Conservation (phyloP, 2,888 invertebrate species). For the Acleris laterana region DNA sequence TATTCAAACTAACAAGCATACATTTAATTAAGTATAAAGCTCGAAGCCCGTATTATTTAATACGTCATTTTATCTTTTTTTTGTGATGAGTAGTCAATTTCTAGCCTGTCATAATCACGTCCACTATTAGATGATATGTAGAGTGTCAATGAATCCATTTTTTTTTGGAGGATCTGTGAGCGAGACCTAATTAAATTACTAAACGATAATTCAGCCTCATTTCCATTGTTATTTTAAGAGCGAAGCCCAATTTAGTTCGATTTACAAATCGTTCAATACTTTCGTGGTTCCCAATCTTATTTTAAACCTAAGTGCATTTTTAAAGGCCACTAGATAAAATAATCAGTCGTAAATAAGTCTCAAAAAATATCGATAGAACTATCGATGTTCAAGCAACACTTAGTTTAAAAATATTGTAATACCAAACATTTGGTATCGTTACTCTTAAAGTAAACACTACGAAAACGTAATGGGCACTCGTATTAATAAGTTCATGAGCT, state of each 20-base stretch:
- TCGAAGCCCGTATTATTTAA: too few species aligned
- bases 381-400: constrained; percentile 30
- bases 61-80: too few species aligned
- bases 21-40: too few species aligned
- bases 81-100: too few species aligned
- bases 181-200: too few species aligned
- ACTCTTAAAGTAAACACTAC: constrained; percentile 30
- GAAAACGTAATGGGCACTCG: constrained; percentile 16
- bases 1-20: too few species aligned
- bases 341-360: constrained; percentile 44
- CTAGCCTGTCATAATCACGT: too few species aligned
- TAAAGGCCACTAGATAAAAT: constrained; percentile 25
- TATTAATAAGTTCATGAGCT: constrained; percentile 49
- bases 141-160: too few species aligned
- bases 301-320: constrained; percentile 26
- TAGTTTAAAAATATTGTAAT: constrained; percentile 35
- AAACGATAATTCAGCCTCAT: background rate
- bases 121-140: too few species aligned
- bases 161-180: too few species aligned
- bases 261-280: background rate
- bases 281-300: constrained; percentile 7
- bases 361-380: constrained; percentile 12
- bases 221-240: background rate
- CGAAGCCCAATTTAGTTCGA: background rate
- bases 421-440: constrained; percentile 46